Evolutionary conservation across 1,140 invertebrate genomes (phyloP).

Genomic region (Idris sp.): DNA sequence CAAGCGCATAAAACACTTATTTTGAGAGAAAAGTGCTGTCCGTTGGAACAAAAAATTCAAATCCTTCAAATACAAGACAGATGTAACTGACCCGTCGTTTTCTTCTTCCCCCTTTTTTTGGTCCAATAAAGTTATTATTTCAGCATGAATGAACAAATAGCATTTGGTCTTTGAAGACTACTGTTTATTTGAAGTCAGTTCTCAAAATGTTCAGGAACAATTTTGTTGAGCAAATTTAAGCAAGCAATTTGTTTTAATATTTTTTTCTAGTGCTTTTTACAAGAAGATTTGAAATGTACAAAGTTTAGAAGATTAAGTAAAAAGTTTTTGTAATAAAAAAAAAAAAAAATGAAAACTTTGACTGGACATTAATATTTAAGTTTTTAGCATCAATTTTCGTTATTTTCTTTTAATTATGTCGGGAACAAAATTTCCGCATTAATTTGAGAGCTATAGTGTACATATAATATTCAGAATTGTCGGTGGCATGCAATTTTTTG

Average conservation of each 20-base stretch:
- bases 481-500: constrained; percentile 31
- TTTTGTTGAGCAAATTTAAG: too few species aligned
- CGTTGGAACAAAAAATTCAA: constrained; percentile 56
- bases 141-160: constrained; percentile 31
- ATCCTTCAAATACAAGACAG: constrained; percentile 59
- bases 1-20: constrained; percentile 63
- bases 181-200: constrained; percentile 37
- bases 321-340: too few species aligned
- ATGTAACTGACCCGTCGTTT: constrained; percentile 48
- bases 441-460: constrained; percentile 43
- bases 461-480: constrained; percentile 49
- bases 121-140: constrained; percentile 53
- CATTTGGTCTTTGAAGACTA: constrained; percentile 33
- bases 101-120: neutral
- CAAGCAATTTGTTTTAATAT: too few species aligned
- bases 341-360: too few species aligned
- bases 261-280: too few species aligned
- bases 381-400: constrained; percentile 28
- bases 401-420: constrained; percentile 48
- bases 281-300: neutral
- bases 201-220: too few species aligned
- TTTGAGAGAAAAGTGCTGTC: constrained; percentile 50
- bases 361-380: constrained; percentile 1
- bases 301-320: neutral
- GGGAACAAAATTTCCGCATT: constrained; percentile 33